Evolutionary conservation across 2,113 vertebrate species (phyloP).

Genomic region (Abramis brama): DNA sequence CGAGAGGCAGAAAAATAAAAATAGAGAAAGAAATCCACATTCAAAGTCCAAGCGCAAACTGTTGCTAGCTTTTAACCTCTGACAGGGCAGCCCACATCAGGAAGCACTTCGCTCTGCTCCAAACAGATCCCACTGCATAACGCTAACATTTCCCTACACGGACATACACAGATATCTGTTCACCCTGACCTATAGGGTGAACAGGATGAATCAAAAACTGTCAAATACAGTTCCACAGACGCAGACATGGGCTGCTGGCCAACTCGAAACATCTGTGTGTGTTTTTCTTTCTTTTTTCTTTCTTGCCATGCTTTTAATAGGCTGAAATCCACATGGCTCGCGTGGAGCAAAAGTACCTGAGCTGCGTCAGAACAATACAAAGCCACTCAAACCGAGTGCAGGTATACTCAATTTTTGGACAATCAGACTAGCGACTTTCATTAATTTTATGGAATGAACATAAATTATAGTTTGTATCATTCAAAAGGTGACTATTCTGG

Average conservation of each 20-base stretch:
- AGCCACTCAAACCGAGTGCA: constrained; percentile 31
- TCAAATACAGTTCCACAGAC: constrained; percentile 34
- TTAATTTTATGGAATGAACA: not conserved
- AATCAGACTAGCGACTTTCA: not conserved
- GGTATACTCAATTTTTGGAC: not conserved
- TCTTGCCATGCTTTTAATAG: constrained; percentile 1
- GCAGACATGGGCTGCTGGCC: constrained; percentile 27
- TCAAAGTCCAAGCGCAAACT: constrained; percentile 43
- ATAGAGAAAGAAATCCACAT: constrained; percentile 54
- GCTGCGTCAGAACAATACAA: constrained; percentile 13
- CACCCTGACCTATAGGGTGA: constrained; percentile 37
- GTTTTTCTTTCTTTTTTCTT: not conserved
- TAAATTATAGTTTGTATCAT: not conserved
- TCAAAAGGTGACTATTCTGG: not conserved
- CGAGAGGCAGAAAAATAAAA: constrained; percentile 17
- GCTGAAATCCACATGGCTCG: constrained; percentile 38
- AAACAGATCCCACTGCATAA: constrained; percentile 24
- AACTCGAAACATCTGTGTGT: constrained; percentile 27
- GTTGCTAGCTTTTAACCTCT: constrained; percentile 67
- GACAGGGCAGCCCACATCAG: constrained; percentile 38
- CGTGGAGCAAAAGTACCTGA: constrained; percentile 17
- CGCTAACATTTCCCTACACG: constrained; percentile 43
- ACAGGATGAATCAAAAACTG: constrained; percentile 50
- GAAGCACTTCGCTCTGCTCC: constrained; percentile 30
- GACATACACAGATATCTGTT: constrained; percentile 43